These are phyloP conservation scores for Drosophila sucinea DNA, from an alignment of 1,140 invertebrate species.

Conservation along the genomic window DNA sequence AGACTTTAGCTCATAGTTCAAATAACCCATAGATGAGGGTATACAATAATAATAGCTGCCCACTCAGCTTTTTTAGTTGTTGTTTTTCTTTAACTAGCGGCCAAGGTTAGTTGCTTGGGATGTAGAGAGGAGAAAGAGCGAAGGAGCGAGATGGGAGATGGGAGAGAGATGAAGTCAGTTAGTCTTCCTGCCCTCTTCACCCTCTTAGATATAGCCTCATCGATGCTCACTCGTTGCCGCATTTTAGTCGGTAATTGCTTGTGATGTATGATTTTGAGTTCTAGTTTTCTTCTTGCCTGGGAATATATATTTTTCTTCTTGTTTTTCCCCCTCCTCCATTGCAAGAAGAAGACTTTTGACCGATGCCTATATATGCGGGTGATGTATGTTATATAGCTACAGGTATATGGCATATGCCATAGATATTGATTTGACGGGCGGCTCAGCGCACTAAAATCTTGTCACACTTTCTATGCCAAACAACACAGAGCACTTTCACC, in stretches of 20 bases:
- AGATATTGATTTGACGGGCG: slow-evolving; percentile 75
- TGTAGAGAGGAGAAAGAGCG: not conserved
- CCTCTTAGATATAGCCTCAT: slow-evolving; percentile 34
- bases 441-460: slow-evolving; percentile 35
- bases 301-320: slow-evolving; percentile 57
- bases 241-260: slow-evolving; percentile 81
- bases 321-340: slow-evolving; percentile 16
- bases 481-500: slow-evolving; percentile 61
- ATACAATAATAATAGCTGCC: slow-evolving; percentile 73
- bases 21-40: slow-evolving; percentile 25
- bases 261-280: slow-evolving; percentile 82
- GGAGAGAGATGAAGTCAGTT: slow-evolving; percentile 15
- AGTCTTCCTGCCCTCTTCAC: slow-evolving; percentile 26
- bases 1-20: not conserved
- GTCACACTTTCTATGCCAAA: slow-evolving; percentile 72
- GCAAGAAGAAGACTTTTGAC: slow-evolving; percentile 14
- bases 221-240: slow-evolving; percentile 64
- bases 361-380: slow-evolving; percentile 81
- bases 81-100: slow-evolving; percentile 55
- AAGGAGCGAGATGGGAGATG: not conserved
- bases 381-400: slow-evolving; percentile 77
- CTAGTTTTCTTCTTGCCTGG: slow-evolving; percentile 76
- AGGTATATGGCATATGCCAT: slow-evolving; percentile 66
- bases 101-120: slow-evolving; percentile 67
- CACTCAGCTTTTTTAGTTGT: slow-evolving; percentile 49